Conservation (phyloP, 2,888 invertebrate species). For the Acleris holmiana region DNA sequence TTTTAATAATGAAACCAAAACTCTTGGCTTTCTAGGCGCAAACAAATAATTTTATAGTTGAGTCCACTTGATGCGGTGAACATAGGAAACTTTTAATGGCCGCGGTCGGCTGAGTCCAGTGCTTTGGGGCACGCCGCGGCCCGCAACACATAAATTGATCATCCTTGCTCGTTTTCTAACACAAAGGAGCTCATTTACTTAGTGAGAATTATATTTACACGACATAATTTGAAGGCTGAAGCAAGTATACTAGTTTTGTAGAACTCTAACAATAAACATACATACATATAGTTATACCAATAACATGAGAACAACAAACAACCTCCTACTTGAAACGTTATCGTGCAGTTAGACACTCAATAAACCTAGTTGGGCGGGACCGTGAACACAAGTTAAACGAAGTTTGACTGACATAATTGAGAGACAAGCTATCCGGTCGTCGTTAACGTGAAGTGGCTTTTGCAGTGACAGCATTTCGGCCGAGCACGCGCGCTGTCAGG, state of each 20-base stretch:
- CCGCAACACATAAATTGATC: conserved; percentile 41
- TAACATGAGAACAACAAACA: conserved; percentile 9
- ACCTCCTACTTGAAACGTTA: conserved; percentile 51
- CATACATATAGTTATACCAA: no score
- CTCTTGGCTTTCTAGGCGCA: no score
- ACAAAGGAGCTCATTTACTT: no score
- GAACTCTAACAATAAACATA: no score
- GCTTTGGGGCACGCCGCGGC: conserved; percentile 49
- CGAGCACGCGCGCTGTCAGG: conserved; percentile 48
- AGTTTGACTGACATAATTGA: conserved; percentile 45
- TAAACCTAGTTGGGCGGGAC: conserved; percentile 56
- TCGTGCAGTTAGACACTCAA: conserved; percentile 51
- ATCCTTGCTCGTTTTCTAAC: no score
- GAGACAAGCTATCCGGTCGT: conserved; percentile 49
- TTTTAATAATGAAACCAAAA: no score
- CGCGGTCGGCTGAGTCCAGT: no score
- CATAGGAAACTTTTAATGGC: conserved; percentile 63
- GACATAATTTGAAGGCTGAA: no score
- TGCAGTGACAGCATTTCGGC: conserved; percentile 55
- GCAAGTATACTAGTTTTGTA: no score
- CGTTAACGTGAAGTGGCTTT: conserved; percentile 54
- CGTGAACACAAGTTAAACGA: conserved; percentile 48
- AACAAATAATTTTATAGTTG: background rate
- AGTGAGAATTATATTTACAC: no score
- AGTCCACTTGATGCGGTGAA: conserved; percentile 39